Base-by-base conservation (phyloP, 1,140 invertebrate species). In the Tetragnatha versicolor region DNA sequence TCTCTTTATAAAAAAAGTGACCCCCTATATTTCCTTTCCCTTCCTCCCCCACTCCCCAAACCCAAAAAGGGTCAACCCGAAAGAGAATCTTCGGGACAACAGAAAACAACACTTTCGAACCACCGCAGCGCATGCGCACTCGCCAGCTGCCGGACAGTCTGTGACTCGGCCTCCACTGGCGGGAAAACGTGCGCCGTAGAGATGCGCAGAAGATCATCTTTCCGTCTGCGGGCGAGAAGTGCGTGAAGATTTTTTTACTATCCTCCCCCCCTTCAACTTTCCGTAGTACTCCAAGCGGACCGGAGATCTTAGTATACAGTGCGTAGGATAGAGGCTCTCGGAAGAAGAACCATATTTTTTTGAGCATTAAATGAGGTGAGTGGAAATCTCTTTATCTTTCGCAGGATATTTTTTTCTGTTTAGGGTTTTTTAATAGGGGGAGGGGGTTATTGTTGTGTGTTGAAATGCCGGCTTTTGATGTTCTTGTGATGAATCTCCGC, bases 121-220 rank as follows among this genome's bases (percentile, higher is more conserved):
- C 76, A 69, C 51, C 65, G 60, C 53, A n/a, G 63, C 76, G 51
- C 76, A 14, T 60, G 63, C 76, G 76, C 49, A 27, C 2, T 17
- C 14, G 7, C 6, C 25, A 63, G 35, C 51, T 69, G 76, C 76
- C 76, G 76, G 76, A 68, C 76, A 79, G 76, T 79, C 76, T 79
- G 65, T 58, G 63, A 58, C 49, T 60, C 35, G 49, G 63, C 49
- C 51, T 61, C 63, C 39, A 22, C 76, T 79, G 76, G 76, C 76
- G 76, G 76, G 76, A 79, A 79, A 79, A 69, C 25, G 60, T 68
- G 76, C 76, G 76, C 76, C 35, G 76, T 68, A 55, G 61, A 47
- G 39, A 55, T 79, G 76, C 76, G 76, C 76, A 51, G 35, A 20
- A 31, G 35, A 73, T 10, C 7, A 65, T 27, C 63, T 20, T 47